A percentile compares a stretch with the other conserved stretches of the same genome.
These are phyloP conservation scores for Cardiocondyla obscurior DNA, from an alignment of 1,140 invertebrate genomes.

Conservation along the genomic window DNA sequence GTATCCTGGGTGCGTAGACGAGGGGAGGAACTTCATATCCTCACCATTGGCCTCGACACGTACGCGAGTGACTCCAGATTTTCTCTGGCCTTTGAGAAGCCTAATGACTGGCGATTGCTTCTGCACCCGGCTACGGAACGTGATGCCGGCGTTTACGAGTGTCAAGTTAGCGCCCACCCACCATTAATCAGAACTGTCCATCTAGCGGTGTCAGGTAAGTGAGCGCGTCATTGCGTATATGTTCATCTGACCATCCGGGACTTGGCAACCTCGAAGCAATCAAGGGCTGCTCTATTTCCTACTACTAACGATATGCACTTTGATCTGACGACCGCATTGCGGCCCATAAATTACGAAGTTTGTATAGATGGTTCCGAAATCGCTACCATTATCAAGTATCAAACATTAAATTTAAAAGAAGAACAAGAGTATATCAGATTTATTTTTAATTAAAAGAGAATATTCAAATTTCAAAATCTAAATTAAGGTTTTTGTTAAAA, in stretches of 20 bases:
- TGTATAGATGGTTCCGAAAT: not conserved
- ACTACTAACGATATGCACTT: slow-evolving; percentile 52
- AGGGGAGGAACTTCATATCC: slow-evolving; percentile 89
- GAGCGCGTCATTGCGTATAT: slow-evolving; percentile 37
- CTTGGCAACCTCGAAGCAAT: slow-evolving; percentile 60
- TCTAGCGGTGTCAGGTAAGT: slow-evolving; percentile 90
- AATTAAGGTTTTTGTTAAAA: not conserved
- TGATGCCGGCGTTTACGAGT: slow-evolving; percentile 91
- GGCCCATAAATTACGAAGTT: slow-evolving; percentile 58
- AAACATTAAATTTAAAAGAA: not conserved
- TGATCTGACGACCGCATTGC: slow-evolving; percentile 60
- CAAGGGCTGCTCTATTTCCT: slow-evolving; percentile 53
- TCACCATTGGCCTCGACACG: slow-evolving; percentile 90
- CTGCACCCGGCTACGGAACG: slow-evolving; percentile 89
- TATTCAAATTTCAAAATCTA: too few relatives aligned
- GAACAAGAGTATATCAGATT: not conserved
- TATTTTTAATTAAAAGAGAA: not conserved
- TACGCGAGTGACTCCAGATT: slow-evolving; percentile 92
- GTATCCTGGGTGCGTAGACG: slow-evolving; percentile 91
- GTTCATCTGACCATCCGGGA: slow-evolving; percentile 33
- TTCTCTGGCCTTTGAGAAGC: slow-evolving; percentile 88
- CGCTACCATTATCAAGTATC: not conserved
- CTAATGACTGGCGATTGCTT: slow-evolving; percentile 91
- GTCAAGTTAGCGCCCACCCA: slow-evolving; percentile 91
- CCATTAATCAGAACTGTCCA: slow-evolving; percentile 89